A percentile compares a stretch with the other conserved stretches of the same genome.
Conservation (phyloP, 2,113 vertebrate genomes). For the Fulica atra region DNA sequence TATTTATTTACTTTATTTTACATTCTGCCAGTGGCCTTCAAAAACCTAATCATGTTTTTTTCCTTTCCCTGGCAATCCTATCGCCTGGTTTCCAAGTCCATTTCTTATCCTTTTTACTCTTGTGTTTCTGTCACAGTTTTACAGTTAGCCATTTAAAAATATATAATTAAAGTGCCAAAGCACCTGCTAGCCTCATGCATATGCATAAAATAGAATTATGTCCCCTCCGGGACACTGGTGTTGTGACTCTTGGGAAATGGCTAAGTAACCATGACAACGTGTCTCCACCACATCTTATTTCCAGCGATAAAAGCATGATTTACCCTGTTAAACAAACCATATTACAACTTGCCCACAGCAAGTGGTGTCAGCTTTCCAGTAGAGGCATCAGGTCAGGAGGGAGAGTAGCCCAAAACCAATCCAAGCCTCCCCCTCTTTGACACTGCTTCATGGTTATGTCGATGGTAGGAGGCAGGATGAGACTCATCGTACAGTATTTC, state of each 20-base stretch:
- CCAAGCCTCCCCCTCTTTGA: background rate
- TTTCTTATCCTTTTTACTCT: constrained; percentile 44
- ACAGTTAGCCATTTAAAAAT: constrained; percentile 67
- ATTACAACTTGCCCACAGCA: constrained; percentile 70
- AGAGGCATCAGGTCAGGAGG: constrained; percentile 57
- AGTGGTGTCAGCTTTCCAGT: constrained; percentile 55
- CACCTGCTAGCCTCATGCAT: constrained; percentile 77
- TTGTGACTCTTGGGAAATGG: constrained; percentile 78
- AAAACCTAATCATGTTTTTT: background rate
- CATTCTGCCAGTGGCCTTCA: background rate
- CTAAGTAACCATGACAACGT: constrained; percentile 83
- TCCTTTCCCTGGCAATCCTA: background rate
- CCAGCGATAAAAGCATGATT: constrained; percentile 65
- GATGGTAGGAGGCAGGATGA: background rate
- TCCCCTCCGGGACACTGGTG: constrained; percentile 77
- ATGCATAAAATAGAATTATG: constrained; percentile 77
- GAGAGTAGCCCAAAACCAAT: constrained; percentile 35
- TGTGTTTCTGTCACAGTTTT: constrained; percentile 45
- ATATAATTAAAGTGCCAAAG: constrained; percentile 75
- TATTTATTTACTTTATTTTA: constrained; percentile 33
- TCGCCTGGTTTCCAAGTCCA: background rate
- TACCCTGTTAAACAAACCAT: constrained; percentile 67
- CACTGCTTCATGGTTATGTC: background rate
- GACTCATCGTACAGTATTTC: background rate
- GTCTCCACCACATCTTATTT: constrained; percentile 64